Evolutionary conservation across 2,113 vertebrate genomes (phyloP).

Genomic region (Sturnus vulgaris): DNA sequence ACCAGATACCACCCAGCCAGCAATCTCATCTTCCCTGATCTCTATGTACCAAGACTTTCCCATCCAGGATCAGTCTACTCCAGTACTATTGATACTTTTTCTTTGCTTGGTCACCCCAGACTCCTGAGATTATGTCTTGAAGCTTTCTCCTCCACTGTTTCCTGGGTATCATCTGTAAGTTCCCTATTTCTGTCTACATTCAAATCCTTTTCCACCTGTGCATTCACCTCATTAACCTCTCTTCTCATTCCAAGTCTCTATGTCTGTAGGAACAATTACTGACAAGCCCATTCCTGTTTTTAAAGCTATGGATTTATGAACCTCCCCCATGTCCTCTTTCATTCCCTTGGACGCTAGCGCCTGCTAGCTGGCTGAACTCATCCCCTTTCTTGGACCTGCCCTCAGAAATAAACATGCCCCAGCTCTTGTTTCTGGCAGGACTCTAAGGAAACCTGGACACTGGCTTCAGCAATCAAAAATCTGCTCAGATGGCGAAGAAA

Average conservation of each 20-base stretch:
- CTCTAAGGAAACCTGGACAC: slow-evolving; percentile 14
- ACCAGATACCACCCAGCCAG: neutral
- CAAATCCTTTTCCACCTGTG: neutral
- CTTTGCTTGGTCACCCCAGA: neutral
- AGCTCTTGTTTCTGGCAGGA: slow-evolving; percentile 33
- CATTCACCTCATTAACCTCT: neutral
- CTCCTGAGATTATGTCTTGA: neutral
- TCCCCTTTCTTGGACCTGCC: slow-evolving; percentile 20
- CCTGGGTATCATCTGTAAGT: neutral
- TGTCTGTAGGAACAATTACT: neutral
- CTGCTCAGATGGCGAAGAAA: neutral
- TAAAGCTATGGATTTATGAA: slow-evolving; percentile 3
- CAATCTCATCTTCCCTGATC: neutral
- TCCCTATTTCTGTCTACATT: neutral
- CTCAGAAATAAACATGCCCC: slow-evolving; percentile 36
- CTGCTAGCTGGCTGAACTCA: slow-evolving; percentile 51
- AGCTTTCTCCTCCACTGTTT: neutral
- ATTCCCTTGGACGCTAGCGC: neutral
- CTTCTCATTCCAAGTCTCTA: neutral
- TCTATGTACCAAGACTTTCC: neutral
- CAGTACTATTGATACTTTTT: neutral
- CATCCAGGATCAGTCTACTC: neutral
- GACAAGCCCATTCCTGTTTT: neutral
- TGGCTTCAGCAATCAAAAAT: slow-evolving; percentile 10
- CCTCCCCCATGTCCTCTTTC: neutral